Base-by-base conservation (phyloP, 2,113 vertebrate species). In the Heterotis niloticus region DNA sequence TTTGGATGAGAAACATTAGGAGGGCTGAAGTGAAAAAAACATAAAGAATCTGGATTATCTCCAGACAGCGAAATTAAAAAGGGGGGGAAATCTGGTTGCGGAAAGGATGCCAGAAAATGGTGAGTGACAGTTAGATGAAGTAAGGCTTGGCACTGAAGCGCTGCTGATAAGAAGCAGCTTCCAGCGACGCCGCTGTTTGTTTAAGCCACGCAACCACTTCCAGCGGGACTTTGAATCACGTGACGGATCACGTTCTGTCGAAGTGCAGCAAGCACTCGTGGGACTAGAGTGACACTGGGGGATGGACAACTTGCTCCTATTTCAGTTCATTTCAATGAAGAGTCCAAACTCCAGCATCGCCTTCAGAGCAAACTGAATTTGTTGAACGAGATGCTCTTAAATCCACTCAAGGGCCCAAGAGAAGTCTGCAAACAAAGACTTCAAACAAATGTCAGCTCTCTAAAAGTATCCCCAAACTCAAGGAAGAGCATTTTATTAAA, bases 91-190 rank as follows among this genome's bases (percentile, higher is more conserved):
- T 80, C 28, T 65, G 16, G 64, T 62, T 62, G 4, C 51, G 16
- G 60, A 44, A 23, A 54, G 44, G 20, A n/a, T 74, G 78, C 23
- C 62, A 75, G 52, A 59, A 60, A 75, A 60, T 52, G 12, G 28
- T 67, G 71, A 67, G 29, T 75, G 79, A 75, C 52, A 74, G 57
- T 70, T 64, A 64, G 23, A 79, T 54, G n/a, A 56, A 73, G 34
- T 54, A 62, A 29, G 29, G 60, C 11, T 24, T 72, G 78, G 16
- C 9, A 18, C 56, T 10, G 60, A 51, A 78, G 57, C 28, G 28
- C 57, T 18, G 76, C 29, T 52, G 66, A 54, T 56, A 52, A 56
- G 70, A 65, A 23, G 20, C 29, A 56, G 51, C 10, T 59, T 57
- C 52, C 56, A 78, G 67, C 54, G n/a, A 60, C 28, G 29, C 29